Percentiles rank a stretch among this genome's conserved stretches.
Evolutionary conservation across 2,888 invertebrate species (phyloP).

Genomic region (Geotrupes spiniger): DNA sequence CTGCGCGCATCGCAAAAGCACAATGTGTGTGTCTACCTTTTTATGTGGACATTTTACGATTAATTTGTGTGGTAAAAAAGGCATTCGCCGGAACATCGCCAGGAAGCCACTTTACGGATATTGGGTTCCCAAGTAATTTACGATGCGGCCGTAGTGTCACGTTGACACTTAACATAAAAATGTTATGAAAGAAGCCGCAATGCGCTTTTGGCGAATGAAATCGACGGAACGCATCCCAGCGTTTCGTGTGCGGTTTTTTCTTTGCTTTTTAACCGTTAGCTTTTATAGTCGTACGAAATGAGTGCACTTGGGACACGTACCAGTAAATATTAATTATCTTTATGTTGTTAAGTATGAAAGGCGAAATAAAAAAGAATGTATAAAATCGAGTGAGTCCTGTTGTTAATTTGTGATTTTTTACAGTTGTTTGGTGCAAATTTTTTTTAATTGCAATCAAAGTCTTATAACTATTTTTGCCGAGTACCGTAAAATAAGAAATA

Average conservation of each 20-base stretch:
- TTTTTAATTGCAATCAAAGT: too few relatives aligned
- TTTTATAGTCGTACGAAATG: background rate
- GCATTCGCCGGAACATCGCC: background rate
- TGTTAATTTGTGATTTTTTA: too few relatives aligned
- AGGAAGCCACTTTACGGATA: constrained; percentile 7
- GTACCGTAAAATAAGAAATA: too few relatives aligned
- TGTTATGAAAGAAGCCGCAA: constrained; percentile 30
- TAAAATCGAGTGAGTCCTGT: too few relatives aligned
- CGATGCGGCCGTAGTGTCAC: constrained; percentile 28
- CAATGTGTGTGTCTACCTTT: background rate
- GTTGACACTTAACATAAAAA: constrained; percentile 32
- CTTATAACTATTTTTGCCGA: too few relatives aligned
- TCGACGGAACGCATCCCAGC: background rate
- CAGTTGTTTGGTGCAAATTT: too few relatives aligned
- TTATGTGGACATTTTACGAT: constrained; percentile 2
- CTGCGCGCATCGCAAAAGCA: too few relatives aligned
- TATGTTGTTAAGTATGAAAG: too few relatives aligned
- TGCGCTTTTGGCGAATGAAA: constrained; percentile 3
- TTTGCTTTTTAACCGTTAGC: background rate
- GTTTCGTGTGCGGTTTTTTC: background rate
- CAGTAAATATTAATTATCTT: too few relatives aligned
- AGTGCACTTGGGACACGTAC: too few relatives aligned
- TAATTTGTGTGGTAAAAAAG: constrained; percentile 4
- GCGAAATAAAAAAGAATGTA: too few relatives aligned
- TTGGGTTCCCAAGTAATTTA: constrained; percentile 27